A percentile compares a stretch with the other conserved stretches of the same genome.
These are phyloP conservation scores for Hippotragus niger DNA, from an alignment of 2,113 vertebrate species.

Conservation along the genomic window DNA sequence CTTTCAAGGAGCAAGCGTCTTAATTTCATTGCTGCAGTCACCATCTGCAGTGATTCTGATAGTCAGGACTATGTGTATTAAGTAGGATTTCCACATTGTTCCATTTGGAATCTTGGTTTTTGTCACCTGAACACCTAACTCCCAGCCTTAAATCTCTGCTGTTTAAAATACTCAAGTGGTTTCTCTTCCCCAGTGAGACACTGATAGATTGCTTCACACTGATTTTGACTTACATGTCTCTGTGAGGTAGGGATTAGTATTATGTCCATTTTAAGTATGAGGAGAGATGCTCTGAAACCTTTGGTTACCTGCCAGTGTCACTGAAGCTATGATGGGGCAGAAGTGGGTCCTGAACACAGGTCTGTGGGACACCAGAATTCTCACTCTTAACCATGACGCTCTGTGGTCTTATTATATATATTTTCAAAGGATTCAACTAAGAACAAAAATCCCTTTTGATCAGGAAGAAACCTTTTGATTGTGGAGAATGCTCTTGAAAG, in stretches of 20 bases:
- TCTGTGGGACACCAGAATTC: neutral
- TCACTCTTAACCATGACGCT: neutral
- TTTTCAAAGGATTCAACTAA: conserved; percentile 15
- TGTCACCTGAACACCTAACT: neutral
- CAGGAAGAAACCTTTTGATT: conserved; percentile 13
- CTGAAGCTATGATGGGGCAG: neutral
- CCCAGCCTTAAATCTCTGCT: neutral
- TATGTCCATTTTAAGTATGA: neutral
- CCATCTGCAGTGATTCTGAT: neutral
- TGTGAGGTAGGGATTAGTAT: neutral
- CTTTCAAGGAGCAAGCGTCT: neutral
- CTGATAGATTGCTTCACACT: neutral
- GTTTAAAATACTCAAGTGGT: neutral
- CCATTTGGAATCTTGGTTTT: neutral
- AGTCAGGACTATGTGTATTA: neutral
- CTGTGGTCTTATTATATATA: neutral
- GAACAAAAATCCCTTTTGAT: conserved; percentile 9
- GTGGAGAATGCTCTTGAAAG: neutral
- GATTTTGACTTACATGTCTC: neutral
- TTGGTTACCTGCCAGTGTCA: neutral
- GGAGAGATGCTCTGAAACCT: neutral
- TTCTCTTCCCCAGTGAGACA: neutral
- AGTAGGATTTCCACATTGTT: neutral
- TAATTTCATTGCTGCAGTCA: neutral
- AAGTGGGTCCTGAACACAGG: neutral